These are phyloP conservation scores for Plecotus auritus DNA, from an alignment of 2,113 vertebrate genomes.

Conservation along the genomic window DNA sequence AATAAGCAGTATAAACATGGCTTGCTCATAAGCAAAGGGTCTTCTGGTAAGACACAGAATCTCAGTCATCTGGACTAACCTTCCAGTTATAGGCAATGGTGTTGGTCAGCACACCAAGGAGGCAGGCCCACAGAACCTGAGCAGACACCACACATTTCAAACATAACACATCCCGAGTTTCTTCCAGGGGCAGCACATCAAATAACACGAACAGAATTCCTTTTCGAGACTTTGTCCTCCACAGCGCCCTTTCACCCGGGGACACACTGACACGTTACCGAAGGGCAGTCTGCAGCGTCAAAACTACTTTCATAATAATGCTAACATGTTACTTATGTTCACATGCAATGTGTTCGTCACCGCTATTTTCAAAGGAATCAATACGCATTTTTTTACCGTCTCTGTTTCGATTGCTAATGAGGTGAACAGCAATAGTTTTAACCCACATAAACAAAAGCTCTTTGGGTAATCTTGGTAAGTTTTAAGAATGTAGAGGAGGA, in stretches of 20 bases:
- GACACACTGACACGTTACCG: background rate
- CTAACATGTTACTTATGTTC: background rate
- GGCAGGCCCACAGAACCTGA: background rate
- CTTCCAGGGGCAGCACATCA: background rate
- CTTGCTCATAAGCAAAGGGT: background rate
- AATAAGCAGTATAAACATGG: background rate
- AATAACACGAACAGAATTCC: background rate
- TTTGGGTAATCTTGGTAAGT: background rate
- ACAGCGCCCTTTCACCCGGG: rapidly evolving
- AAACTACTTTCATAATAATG: background rate
- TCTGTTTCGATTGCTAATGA: background rate
- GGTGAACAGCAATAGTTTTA: background rate
- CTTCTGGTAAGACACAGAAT: background rate
- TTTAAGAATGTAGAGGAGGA: background rate
- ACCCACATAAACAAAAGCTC: slow-evolving; percentile 55
- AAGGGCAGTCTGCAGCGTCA: background rate
- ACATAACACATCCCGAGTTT: background rate
- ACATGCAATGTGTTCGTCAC: background rate
- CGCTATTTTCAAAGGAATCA: background rate
- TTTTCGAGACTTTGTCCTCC: background rate
- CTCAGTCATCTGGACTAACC: background rate
- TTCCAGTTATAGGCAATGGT: background rate
- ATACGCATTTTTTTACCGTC: background rate
- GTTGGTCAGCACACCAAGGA: background rate
- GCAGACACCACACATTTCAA: background rate